These are phyloP conservation scores for Mastigias papua DNA, from an alignment of 30 jellyfish, hydroid and myxozoan species.

Conservation along the genomic window DNA sequence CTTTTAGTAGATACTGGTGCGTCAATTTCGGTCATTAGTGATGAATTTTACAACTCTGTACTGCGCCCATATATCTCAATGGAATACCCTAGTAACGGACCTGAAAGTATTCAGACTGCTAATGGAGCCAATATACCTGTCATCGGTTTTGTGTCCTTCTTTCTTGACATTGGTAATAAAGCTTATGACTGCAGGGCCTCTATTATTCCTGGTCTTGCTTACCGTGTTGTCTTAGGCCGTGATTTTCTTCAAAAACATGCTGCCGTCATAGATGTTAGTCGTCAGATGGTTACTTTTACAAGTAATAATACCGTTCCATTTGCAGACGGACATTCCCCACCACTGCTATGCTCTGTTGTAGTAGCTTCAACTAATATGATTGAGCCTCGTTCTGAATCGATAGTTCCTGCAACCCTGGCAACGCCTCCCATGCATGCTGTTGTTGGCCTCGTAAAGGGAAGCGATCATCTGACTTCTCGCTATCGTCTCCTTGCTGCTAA, in stretches of 20 bases:
- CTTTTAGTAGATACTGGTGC: constrained; percentile 30
- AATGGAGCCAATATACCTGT: constrained; percentile 2
- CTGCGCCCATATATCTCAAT: not conserved
- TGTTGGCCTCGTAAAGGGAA: too few relatives aligned
- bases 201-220: constrained; percentile 11
- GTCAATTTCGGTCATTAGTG: not conserved
- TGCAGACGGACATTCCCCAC: too few relatives aligned
- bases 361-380: too few relatives aligned
- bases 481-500: too few relatives aligned
- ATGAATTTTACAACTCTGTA: not conserved
- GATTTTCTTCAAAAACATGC: constrained; percentile 2
- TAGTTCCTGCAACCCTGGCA: too few relatives aligned
- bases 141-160: not conserved
- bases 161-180: not conserved
- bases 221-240: not conserved
- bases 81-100: not conserved
- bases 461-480: too few relatives aligned
- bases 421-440: too few relatives aligned
- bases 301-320: too few relatives aligned
- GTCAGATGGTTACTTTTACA: not conserved
- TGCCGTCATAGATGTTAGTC: not conserved
- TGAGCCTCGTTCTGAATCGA: too few relatives aligned
- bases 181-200: constrained; percentile 8
- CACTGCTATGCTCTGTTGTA: too few relatives aligned
- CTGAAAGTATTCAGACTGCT: not conserved